phyloP scores from a whole-genome alignment of 2,113 vertebrate genomes.

The Coryphaenoides rupestris region DNA sequence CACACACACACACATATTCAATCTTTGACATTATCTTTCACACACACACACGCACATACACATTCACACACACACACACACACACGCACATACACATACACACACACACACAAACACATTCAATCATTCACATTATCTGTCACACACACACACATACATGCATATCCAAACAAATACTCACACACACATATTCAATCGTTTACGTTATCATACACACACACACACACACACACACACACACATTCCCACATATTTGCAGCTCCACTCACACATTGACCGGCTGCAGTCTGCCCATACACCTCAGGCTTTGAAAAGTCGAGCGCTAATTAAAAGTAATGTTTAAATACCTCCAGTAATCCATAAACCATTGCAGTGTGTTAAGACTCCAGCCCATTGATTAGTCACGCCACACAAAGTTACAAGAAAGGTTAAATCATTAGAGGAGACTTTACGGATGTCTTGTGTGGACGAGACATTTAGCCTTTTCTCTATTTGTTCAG shows the following conservation, averaged over 20 bases:
- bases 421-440: slow-evolving; percentile 55
- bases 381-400: slow-evolving; percentile 59
- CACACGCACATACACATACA: not conserved
- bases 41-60: too few relatives aligned
- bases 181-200: too few relatives aligned
- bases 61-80: too few relatives aligned
- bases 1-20: too few relatives aligned
- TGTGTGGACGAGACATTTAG: slow-evolving; percentile 15
- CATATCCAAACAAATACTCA: too few relatives aligned
- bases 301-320: slow-evolving; percentile 31
- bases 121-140: too few relatives aligned
- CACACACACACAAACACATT: not conserved
- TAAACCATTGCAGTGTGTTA: slow-evolving; percentile 61
- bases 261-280: not conserved
- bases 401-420: slow-evolving; percentile 45
- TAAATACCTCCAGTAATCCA: slow-evolving; percentile 71
- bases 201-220: not conserved
- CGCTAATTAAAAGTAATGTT: slow-evolving; percentile 66
- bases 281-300: slow-evolving; percentile 24
- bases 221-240: not conserved
- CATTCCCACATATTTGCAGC: not conserved
- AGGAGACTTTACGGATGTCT: slow-evolving; percentile 45
- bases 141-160: not conserved
- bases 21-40: too few relatives aligned
- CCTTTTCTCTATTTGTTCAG: not conserved